Evolutionary conservation across 2,113 vertebrate species (phyloP), one percentile per base, ranked within the genome.

Genomic region (Oenanthe oenanthe): DNA sequence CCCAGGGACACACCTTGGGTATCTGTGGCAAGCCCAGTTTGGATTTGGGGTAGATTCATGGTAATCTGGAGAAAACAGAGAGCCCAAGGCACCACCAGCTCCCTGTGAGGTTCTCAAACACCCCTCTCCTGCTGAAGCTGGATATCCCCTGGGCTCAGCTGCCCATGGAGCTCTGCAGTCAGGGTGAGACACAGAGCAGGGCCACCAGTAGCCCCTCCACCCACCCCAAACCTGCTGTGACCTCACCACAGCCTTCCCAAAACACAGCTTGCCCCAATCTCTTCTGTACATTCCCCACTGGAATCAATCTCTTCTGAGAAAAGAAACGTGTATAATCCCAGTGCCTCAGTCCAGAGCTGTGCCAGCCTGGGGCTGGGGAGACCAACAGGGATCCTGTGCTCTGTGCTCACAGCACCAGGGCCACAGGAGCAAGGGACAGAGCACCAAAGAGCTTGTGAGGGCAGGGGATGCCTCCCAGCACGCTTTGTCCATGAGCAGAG

Each of bases 391-490:
- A 38, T 25, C 57, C 72, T 9, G 1, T 22, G 38, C 88, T 92
- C 68, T 17, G 28, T 7, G 11, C 79, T 65, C 32, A 11, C 7
- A 40, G 45, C 70, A 32, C 45, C 51, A 19, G 72, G 72, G 61
- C 71, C 2, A 2, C 56, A 26, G 68, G 83, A 74, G 65, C 80
- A 75, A 71, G 80, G 57, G 61, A 10, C 43, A 10, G 21, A 8
- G 79, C 72, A 38, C 40, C 34, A 71, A 83, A 48, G 22, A 40
- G 36, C 80, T 63, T 22, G 56, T 40, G 91, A 74, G 86, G 86
- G 24, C 65, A 31, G 84, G 63, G 58, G 84, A 76, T 60, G 94
- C 75, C 92, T 90, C 89, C 84, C 88, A 67, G 92, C 85, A 53
- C 1, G 68, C 89, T 45, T n/a, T 26, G 75, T 86, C 92, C 65